These are phyloP conservation scores for Drosophila nigrodunni DNA, from an alignment of 1,140 invertebrate genomes.

Conservation along the genomic window DNA sequence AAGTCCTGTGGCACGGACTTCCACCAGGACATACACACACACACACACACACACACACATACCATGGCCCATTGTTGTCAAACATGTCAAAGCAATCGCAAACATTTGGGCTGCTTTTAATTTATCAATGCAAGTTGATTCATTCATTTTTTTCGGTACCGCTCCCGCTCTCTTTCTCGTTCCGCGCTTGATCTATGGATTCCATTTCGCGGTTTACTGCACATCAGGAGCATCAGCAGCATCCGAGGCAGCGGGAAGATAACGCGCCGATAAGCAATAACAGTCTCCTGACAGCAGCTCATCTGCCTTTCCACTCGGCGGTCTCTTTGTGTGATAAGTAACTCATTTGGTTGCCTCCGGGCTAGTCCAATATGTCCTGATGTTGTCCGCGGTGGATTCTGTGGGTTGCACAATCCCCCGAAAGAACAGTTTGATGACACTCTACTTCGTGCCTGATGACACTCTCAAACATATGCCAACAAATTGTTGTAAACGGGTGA, in stretches of 20 bases:
- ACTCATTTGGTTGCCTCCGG: slow-evolving; percentile 50
- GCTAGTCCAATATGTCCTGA: slow-evolving; percentile 45
- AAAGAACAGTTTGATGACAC: too few species aligned
- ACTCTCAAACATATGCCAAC: slow-evolving; percentile 63
- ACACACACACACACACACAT: too few species aligned
- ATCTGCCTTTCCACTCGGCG: slow-evolving; percentile 32
- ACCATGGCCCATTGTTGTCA: slow-evolving; percentile 72
- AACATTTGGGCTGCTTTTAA: slow-evolving; percentile 81
- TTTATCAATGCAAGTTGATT: slow-evolving; percentile 75
- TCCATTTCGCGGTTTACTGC: slow-evolving; percentile 81
- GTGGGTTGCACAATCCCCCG: too few species aligned
- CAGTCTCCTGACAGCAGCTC: slow-evolving; percentile 44
- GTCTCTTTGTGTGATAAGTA: slow-evolving; percentile 59
- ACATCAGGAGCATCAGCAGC: slow-evolving; percentile 7
- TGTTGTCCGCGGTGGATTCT: slow-evolving; percentile 14
- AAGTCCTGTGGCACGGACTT: slow-evolving; percentile 40
- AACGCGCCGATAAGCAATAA: slow-evolving; percentile 60
- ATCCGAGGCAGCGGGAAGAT: slow-evolving; percentile 32
- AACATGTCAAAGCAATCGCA: slow-evolving; percentile 83
- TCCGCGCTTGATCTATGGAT: slow-evolving; percentile 69
- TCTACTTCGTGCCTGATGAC: neutral
- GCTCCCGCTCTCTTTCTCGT: slow-evolving; percentile 19
- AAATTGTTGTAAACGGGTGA: slow-evolving; percentile 14
- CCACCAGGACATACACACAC: neutral
- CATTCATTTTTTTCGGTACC: slow-evolving; percentile 49